These are phyloP conservation scores for Motacilla alba DNA, from an alignment of 2,113 vertebrate genomes.

Conservation along the genomic window DNA sequence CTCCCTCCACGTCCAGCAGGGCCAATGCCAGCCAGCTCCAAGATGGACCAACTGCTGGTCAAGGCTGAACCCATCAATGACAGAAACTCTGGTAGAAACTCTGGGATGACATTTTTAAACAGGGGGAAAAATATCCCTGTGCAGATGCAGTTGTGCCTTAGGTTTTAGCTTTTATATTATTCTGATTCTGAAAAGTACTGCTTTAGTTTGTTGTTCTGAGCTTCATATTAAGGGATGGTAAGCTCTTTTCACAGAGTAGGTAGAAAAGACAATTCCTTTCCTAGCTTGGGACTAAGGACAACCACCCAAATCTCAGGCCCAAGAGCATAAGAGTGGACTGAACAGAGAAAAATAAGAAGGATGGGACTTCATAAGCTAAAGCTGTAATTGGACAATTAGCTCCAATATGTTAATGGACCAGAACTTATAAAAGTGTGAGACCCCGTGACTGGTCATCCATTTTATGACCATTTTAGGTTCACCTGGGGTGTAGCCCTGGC, in stretches of 20 bases:
- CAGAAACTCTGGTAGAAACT: background rate
- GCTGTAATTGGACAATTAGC: background rate
- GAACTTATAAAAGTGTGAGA: background rate
- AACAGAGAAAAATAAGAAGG: background rate
- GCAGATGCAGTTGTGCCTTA: background rate
- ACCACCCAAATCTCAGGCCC: background rate
- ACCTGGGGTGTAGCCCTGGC: background rate
- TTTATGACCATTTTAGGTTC: background rate
- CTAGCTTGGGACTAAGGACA: background rate
- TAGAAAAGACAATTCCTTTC: background rate
- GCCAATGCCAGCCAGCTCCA: background rate
- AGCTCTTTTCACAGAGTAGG: background rate
- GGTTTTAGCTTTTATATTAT: background rate
- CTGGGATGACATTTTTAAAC: background rate
- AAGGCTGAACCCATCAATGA: background rate
- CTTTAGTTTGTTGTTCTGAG: background rate
- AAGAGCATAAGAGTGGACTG: background rate
- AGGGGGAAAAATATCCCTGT: background rate
- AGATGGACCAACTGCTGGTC: background rate
- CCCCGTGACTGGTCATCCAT: accelerated
- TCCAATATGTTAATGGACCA: background rate
- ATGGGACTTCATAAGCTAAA: background rate
- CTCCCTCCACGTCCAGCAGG: background rate
- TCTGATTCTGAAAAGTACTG: background rate
- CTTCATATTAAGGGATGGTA: background rate